Base-by-base conservation (phyloP, 2,888 invertebrate species). In the Eilema depressum region DNA sequence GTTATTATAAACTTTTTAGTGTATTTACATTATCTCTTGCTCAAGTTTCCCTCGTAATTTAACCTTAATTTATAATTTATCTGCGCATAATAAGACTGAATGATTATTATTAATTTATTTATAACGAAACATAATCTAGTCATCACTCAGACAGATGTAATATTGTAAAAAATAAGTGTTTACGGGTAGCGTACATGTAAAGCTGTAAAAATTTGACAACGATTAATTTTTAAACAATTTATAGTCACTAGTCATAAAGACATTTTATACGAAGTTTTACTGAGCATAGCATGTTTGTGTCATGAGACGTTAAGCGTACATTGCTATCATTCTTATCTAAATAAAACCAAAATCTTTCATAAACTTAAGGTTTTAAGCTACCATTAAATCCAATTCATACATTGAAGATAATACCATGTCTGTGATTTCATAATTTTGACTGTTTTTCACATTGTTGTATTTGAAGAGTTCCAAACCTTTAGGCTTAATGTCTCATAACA, bases 121-220 rank as follows among this genome's bases (percentile, higher is more conserved):
- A 69, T 73, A 76, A 70, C 74, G 73, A 77, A 79, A 73, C 74
- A 68, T 80, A 75, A 75, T 82, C 79, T 83, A 81, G 81, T 83
- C 83, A 76, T 73, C 76, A 79, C 57, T 71, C 66, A 72, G 69
- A 68, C 74, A 76, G 71, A 75, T 73, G 57, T 76, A 77, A 78
- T 80, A 76, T 74, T 79, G 77, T 82, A n/a, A 82, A 76, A 79
- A 82, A 77, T 85, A 80, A 75, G 63, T 75, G 68, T 80, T 81
- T 79, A 74, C 75, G 69, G 76, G 57, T 79, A 82, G 80, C 72
- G 76, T 79, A 73, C 76, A 81, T 86, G 83, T 87, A 86, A 87
- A 87, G 70, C 81, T 93, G 92, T 92, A 92, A 85, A 90, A 88
- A 73, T 85, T 82, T 83, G 86, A 92, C 92, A 92, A 92, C 92